Conservation (phyloP, 2,888 invertebrate genomes). For the Podabrus alpinus region DNA sequence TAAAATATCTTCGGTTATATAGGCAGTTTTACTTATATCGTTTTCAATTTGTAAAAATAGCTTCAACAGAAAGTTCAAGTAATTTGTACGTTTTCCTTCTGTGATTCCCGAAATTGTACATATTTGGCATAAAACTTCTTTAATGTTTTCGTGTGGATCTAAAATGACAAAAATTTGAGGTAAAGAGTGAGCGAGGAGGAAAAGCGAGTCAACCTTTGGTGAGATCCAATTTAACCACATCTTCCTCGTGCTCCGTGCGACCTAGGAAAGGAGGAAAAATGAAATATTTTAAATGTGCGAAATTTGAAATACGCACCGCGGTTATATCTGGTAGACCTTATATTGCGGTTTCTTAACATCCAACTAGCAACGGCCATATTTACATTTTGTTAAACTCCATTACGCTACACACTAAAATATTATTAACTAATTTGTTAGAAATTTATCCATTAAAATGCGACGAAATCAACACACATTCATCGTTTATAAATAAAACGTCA, state of each 20-base stretch:
- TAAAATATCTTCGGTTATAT: slow-evolving; percentile 79
- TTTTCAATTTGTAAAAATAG: slow-evolving; percentile 69
- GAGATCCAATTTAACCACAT: slow-evolving; percentile 61
- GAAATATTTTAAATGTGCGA: background rate
- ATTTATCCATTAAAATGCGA: slow-evolving; percentile 14
- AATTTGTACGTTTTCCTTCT: slow-evolving; percentile 80
- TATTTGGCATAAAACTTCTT: slow-evolving; percentile 66
- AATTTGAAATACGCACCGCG: slow-evolving; percentile 44
- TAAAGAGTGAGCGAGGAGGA: background rate
- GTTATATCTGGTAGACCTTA: slow-evolving; percentile 58
- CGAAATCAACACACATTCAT: slow-evolving; percentile 24
- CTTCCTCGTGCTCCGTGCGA: slow-evolving; percentile 61
- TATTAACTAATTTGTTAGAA: slow-evolving; percentile 14
- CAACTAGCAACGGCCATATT: slow-evolving; percentile 61
- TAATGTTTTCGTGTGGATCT: slow-evolving; percentile 65
- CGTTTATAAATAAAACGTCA: slow-evolving; percentile 36
- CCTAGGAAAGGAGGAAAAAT: slow-evolving; percentile 52
- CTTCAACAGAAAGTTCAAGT: slow-evolving; percentile 87
- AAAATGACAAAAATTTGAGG: background rate
- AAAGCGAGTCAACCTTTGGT: slow-evolving; percentile 55
- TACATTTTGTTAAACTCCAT: slow-evolving; percentile 20
- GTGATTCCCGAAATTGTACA: slow-evolving; percentile 68
- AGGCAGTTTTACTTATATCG: slow-evolving; percentile 66
- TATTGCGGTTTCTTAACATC: slow-evolving; percentile 57
- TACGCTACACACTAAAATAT: slow-evolving; percentile 1